Evolutionary conservation across 2,797 vertebrate species (phyloP).

Genomic region (Odontamblyopus rebecca): DNA sequence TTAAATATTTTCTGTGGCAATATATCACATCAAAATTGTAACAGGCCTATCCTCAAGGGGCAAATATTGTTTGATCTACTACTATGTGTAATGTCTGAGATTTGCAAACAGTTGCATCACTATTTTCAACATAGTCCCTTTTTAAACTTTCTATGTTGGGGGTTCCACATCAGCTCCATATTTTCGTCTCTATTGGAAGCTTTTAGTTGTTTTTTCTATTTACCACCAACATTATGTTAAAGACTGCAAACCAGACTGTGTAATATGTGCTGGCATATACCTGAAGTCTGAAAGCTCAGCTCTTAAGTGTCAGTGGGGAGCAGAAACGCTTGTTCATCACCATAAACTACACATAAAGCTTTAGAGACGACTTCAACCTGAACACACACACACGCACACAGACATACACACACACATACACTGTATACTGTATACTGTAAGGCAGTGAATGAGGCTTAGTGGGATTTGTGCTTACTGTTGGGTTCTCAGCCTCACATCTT

Average conservation of each 20-base stretch:
- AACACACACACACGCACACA: conserved; percentile 13
- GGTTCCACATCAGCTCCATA: background rate
- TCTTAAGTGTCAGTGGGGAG: conserved; percentile 15
- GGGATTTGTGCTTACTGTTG: conserved; percentile 65
- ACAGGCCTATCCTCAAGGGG: no score
- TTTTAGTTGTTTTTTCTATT: conserved; percentile 2
- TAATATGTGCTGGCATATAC: conserved; percentile 14
- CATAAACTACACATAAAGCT: conserved; percentile 38
- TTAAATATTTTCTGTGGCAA: no score
- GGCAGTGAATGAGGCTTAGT: conserved; percentile 30
- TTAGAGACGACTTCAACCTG: conserved; percentile 16
- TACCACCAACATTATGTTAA: conserved; percentile 5
- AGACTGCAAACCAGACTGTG: conserved; percentile 12
- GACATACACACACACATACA: background rate
- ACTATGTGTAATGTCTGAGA: background rate
- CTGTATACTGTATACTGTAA: conserved; percentile 6
- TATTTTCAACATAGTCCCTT: background rate
- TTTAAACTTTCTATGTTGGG: conserved; percentile 21
- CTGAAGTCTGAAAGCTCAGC: conserved; percentile 21
- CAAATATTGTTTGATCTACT: background rate
- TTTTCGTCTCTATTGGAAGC: conserved; percentile 8
- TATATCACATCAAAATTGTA: no score
- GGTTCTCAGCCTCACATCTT: conserved; percentile 42
- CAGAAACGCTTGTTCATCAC: conserved; percentile 35
- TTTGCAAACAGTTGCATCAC: conserved; percentile 5